A percentile compares a stretch with the other conserved stretches of the same genome.
phyloP scores from a whole-genome alignment of 2,113 vertebrate species.

The Acanthisitta chloris region DNA sequence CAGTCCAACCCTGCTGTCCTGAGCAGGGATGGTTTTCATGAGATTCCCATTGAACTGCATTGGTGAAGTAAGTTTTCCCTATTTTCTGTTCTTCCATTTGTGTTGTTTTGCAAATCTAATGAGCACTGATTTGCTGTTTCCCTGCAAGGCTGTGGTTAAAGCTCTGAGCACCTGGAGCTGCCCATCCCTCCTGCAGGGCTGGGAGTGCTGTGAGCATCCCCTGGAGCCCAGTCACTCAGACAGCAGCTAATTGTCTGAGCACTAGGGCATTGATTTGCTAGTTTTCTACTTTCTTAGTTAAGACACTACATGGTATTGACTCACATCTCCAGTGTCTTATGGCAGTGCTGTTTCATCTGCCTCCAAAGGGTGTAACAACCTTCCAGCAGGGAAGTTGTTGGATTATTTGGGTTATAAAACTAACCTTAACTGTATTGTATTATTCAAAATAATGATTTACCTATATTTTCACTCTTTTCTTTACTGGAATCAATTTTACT shows the following conservation, averaged over 20 bases:
- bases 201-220: neutral
- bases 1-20: neutral
- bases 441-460: neutral
- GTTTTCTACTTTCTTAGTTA: neutral
- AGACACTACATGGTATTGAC: neutral
- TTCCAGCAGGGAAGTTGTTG: neutral
- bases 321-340: accelerated
- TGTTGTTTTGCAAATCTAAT: neutral
- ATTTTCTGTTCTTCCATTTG: neutral
- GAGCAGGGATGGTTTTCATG: neutral
- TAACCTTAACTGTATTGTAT: accelerated
- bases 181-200: neutral
- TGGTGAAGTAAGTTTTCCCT: neutral
- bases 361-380: neutral
- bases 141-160: neutral
- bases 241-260: neutral
- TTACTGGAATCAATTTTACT: neutral
- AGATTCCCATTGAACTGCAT: neutral
- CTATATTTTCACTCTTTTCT: neutral
- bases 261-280: neutral
- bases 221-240: neutral
- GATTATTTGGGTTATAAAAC: accelerated
- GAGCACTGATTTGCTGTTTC: neutral
- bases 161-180: neutral
- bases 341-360: accelerated